These are phyloP conservation scores for Aptenodytes patagonicus DNA, from an alignment of 2,113 vertebrate genomes.

Conservation along the genomic window DNA sequence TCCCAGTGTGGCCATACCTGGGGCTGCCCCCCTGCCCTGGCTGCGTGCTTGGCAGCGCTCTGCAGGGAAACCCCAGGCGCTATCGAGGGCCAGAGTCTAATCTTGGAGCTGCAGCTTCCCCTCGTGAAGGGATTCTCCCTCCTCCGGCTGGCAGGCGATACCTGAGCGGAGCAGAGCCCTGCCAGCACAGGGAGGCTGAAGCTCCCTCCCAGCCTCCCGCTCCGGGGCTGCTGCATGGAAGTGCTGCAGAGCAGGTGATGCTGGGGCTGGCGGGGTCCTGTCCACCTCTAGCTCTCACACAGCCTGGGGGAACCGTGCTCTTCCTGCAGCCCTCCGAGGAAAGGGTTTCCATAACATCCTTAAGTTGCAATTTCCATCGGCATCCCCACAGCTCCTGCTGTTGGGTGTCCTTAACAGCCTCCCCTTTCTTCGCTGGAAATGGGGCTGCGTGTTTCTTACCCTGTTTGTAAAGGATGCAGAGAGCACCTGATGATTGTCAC, in stretches of 20 bases:
- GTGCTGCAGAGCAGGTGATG: background rate
- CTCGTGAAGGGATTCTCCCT: background rate
- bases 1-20: fast-evolving
- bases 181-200: background rate
- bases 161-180: background rate
- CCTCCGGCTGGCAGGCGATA: background rate
- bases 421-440: background rate
- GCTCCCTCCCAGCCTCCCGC: background rate
- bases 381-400: background rate
- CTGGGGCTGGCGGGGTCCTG: background rate
- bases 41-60: fast-evolving
- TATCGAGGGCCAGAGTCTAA: background rate
- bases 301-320: fast-evolving
- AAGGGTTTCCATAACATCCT: background rate
- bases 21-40: background rate
- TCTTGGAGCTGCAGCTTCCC: background rate
- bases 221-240: background rate
- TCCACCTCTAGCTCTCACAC: background rate
- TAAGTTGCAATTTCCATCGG: background rate
- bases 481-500: background rate
- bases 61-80: fast-evolving
- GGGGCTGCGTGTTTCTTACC: background rate
- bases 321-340: background rate
- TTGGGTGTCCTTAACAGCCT: background rate
- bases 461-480: background rate